Base-by-base conservation (phyloP, 1,140 invertebrate genomes). In the Drosophila gunungcola region DNA sequence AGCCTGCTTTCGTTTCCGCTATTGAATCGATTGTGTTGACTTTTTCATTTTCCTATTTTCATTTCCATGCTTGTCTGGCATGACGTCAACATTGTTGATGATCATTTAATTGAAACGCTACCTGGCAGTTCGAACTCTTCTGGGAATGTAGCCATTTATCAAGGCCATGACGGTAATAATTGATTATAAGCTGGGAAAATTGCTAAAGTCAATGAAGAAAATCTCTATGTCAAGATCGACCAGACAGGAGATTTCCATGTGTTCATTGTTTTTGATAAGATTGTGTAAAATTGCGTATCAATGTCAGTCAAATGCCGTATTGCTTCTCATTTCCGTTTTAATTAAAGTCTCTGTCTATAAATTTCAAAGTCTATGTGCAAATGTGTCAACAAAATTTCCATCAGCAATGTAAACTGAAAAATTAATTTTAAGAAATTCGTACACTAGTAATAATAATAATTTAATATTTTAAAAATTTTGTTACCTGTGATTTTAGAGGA, bases 1-100 rank as follows among this genome's bases (percentile, higher is more conserved):
- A 34, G 12, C 16, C 39, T 13, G 64, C 42, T 16, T 12, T 70
- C 29, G 42, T 48, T 70, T 68, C 27, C n/a, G 3, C 49, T 11
- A 34, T 51, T 46, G 62, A 39, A 29, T 64, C 34, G 34, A 39
- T 39, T 25, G 42, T 25, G 7, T 36, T 34, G 11, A 27, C 60
- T 48, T 42, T 51, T 64, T 4, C 27, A 49, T 34, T 48, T 41
- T 39, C 21, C 16, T 13, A 62, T 38, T 65, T 48, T 45, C 9
- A 32, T 42, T 56, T 56, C 39, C 42, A 29, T 43, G 25, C n/a
- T 42, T 9, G 39, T 16, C 25, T 43, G 7, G 25, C 2, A 16
- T 13, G 4, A 32, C 7, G 53, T 12, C 52, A n/a, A 9, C 12
- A n/a, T 16, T 29, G 13, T 43, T 42, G 43, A 42, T 29, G 21